Evolutionary conservation across 2,888 invertebrate genomes (phyloP).

Genomic region (Drosophila paramelanica): DNA sequence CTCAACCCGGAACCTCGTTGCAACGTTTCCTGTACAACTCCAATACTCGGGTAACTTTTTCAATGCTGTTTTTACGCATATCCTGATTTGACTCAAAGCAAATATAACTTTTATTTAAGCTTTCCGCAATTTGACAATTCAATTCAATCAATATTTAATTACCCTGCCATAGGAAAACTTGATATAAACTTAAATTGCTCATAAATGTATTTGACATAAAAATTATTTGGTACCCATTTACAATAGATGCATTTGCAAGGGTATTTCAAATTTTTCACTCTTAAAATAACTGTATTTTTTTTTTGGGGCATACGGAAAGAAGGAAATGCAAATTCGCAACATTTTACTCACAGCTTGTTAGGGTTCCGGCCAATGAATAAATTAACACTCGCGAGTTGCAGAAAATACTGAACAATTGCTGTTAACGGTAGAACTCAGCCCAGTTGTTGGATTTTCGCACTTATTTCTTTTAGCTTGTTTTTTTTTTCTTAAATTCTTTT

Average conservation of each 20-base stretch:
- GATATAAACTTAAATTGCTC: too few species aligned
- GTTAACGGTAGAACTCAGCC: conserved; percentile 42
- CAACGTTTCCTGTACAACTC: background rate
- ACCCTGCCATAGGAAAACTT: too few species aligned
- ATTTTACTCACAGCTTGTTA: conserved; percentile 61
- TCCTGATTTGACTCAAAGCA: too few species aligned
- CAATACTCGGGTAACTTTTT: background rate
- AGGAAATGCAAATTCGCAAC: conserved; percentile 38
- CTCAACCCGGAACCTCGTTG: background rate
- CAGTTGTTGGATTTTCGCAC: conserved; percentile 23
- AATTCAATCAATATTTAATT: background rate
- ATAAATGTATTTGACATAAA: too few species aligned
- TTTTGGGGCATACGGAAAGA: conserved; percentile 8
- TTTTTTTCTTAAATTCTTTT: conserved; percentile 5
- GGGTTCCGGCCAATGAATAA: conserved; percentile 64
- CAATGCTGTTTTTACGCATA: background rate
- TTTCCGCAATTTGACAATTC: background rate
- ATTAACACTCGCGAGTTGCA: conserved; percentile 58
- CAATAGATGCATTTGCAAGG: background rate
- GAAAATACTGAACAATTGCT: conserved; percentile 34
- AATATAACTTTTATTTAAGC: background rate
- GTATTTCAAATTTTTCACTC: conserved; percentile 1
- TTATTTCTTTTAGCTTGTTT: conserved; percentile 11
- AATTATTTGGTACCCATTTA: too few species aligned
- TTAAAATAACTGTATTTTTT: background rate